phyloP scores from a whole-genome alignment of 2,888 invertebrate species.

The Drosophila niveifrons region DNA sequence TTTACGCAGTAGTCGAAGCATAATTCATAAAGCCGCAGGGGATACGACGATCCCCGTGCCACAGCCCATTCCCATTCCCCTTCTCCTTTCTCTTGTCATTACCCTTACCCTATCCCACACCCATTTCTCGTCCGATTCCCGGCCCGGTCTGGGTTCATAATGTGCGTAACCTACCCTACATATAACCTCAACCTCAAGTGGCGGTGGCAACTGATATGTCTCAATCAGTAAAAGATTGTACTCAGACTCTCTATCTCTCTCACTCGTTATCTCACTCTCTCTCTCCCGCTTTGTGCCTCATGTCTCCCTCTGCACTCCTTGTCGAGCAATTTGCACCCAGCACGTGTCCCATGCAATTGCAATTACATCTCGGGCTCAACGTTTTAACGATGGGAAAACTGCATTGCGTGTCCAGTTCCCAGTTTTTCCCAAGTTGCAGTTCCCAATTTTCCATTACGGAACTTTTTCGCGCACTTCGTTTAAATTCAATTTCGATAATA shows the following conservation, averaged over 20 bases:
- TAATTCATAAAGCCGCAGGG: slow-evolving; percentile 76
- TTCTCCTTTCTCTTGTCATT: not conserved
- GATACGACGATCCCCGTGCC: slow-evolving; percentile 50
- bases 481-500: slow-evolving; percentile 67
- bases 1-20: slow-evolving; percentile 66
- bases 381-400: slow-evolving; percentile 77
- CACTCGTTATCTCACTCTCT: not conserved
- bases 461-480: slow-evolving; percentile 51
- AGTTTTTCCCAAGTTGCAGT: not conserved
- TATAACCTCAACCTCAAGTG: slow-evolving; percentile 49
- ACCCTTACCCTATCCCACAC: slow-evolving; percentile 2
- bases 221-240: slow-evolving; percentile 58
- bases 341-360: slow-evolving; percentile 72
- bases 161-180: slow-evolving; percentile 62
- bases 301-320: not conserved
- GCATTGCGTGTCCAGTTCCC: slow-evolving; percentile 36
- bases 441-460: slow-evolving; percentile 14
- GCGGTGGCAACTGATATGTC: slow-evolving; percentile 72
- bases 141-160: slow-evolving; percentile 16
- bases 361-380: slow-evolving; percentile 65
- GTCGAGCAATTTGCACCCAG: slow-evolving; percentile 68
- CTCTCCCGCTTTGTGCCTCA: not conserved
- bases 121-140: not conserved
- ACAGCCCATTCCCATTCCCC: not conserved
- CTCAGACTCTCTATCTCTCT: not conserved